phyloP scores from a whole-genome alignment of 1,140 invertebrate genomes.

The Diabrotica undecimpunctata region DNA sequence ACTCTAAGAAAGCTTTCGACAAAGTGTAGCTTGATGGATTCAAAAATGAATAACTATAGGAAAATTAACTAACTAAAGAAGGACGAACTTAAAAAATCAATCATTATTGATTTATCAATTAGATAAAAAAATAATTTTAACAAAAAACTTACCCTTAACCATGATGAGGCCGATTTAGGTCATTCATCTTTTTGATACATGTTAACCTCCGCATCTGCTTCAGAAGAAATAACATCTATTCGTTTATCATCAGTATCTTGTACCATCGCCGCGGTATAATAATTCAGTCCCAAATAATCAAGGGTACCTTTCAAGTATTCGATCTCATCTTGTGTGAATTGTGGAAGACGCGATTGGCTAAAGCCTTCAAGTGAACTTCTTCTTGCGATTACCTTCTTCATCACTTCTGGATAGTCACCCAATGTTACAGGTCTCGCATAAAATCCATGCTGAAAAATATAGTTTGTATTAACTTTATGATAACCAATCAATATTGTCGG shows the following conservation, averaged over 20 bases:
- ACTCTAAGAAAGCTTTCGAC: too few relatives aligned
- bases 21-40: background rate
- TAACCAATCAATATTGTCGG: too few relatives aligned
- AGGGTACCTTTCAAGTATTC: constrained; percentile 42
- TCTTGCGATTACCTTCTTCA: constrained; percentile 49
- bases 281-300: constrained; percentile 37
- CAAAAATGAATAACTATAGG: too few relatives aligned
- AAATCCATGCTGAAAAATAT: constrained; percentile 17
- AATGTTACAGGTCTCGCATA: constrained; percentile 51
- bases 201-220: constrained; percentile 18
- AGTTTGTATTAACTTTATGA: too few relatives aligned
- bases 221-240: background rate
- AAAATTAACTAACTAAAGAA: too few relatives aligned
- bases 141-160: constrained; percentile 23
- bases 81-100: too few relatives aligned
- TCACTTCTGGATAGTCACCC: constrained; percentile 54
- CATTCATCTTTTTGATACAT: constrained; percentile 28
- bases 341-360: constrained; percentile 48
- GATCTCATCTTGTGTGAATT: constrained; percentile 50
- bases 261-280: constrained; percentile 45
- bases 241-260: background rate
- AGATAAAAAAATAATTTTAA: too few relatives aligned
- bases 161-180: constrained; percentile 23
- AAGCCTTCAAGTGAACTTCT: constrained; percentile 49
- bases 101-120: too few relatives aligned